Conservation (phyloP, 2,797 vertebrate genomes). For the Dicrostonyx torquatus region DNA sequence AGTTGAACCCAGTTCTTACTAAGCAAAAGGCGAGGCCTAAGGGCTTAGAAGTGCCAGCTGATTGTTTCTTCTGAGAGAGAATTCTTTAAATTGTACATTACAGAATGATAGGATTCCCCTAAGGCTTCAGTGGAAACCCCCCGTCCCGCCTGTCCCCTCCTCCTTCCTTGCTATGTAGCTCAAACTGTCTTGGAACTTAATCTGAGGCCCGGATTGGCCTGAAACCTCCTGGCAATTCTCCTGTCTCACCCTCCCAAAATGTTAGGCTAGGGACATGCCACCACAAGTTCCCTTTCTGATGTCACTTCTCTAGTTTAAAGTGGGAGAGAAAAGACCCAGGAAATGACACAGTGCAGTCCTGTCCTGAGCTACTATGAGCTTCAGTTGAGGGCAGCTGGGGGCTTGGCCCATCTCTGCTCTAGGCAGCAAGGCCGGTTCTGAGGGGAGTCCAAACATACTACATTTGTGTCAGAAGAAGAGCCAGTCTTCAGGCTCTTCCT, state of each 20-base stretch:
- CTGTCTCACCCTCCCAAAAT: background rate
- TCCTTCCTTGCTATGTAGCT: background rate
- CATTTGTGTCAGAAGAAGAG: background rate
- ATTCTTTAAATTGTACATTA: constrained; percentile 39
- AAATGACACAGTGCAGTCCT: constrained; percentile 5
- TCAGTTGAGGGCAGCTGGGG: background rate
- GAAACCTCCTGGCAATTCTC: background rate
- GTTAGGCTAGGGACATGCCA: background rate
- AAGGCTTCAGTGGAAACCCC: background rate
- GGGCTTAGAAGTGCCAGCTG: background rate
- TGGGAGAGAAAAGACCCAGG: background rate
- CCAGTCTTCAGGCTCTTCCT: background rate
- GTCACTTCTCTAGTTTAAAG: background rate
- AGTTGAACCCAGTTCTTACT: background rate
- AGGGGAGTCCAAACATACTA: background rate
- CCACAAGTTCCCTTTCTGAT: background rate
- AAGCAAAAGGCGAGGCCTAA: background rate
- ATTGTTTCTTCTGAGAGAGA: constrained; percentile 7
- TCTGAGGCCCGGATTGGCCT: background rate
- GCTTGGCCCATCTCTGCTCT: background rate
- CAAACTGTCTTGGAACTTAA: background rate
- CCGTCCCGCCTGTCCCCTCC: background rate
- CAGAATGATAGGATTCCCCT: background rate
- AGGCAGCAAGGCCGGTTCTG: background rate
- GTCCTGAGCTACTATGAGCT: background rate